Evolutionary conservation across 2,113 vertebrate species (phyloP).

Genomic region (Phylloscopus whistleri): DNA sequence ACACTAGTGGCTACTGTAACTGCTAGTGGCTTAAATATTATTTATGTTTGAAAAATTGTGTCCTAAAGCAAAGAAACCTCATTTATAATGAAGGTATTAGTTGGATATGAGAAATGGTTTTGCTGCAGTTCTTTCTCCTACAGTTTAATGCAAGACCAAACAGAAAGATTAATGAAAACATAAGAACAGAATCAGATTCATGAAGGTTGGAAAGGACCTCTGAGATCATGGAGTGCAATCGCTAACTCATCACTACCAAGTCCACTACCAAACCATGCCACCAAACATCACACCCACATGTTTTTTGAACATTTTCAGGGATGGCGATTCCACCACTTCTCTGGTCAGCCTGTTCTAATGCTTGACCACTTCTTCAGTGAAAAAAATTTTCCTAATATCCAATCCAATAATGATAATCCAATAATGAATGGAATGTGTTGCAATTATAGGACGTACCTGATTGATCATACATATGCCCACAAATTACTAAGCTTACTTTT

Average conservation of each 20-base stretch:
- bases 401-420: background rate
- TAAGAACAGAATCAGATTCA: background rate
- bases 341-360: background rate
- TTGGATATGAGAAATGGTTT: background rate
- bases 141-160: background rate
- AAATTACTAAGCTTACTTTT: background rate
- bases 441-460: background rate
- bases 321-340: background rate
- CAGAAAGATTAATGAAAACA: background rate
- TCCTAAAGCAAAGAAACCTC: background rate
- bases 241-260: background rate
- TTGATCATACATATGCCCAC: background rate
- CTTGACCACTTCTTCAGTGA: background rate
- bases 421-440: background rate
- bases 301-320: background rate
- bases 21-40: background rate
- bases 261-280: background rate
- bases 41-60: background rate
- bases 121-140: background rate
- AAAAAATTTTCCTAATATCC: background rate
- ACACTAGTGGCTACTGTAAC: background rate
- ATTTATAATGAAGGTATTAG: background rate
- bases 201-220: background rate
- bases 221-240: background rate
- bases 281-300: background rate